Conservation (phyloP, 2,888 invertebrate species). For the Epinotia ramella region DNA sequence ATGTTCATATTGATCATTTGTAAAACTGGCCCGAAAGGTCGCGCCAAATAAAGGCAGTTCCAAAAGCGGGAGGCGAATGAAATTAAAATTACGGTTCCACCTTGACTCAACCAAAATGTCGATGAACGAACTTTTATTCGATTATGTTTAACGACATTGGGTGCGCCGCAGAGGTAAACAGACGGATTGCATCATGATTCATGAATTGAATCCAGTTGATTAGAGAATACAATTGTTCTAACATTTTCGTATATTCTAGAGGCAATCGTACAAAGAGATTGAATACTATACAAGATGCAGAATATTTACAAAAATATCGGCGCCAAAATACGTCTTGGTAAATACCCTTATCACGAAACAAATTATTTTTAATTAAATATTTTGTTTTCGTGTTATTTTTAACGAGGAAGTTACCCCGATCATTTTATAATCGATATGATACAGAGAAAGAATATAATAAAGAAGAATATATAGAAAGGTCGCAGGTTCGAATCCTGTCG, state of each 20-base stretch:
- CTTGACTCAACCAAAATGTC: conserved; percentile 62
- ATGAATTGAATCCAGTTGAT: conserved; percentile 7
- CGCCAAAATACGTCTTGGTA: too few species aligned
- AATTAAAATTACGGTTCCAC: conserved; percentile 55
- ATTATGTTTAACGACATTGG: conserved; percentile 39
- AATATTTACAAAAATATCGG: too few species aligned
- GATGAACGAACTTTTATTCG: conserved; percentile 50
- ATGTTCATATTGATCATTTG: conserved; percentile 54
- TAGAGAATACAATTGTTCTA: conserved; percentile 16
- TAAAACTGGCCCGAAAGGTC: conserved; percentile 67
- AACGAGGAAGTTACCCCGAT: too few species aligned
- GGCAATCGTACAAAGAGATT: neutral
- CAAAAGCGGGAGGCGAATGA: conserved; percentile 58
- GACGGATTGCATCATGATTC: conserved; percentile 36
- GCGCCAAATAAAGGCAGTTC: conserved; percentile 64
- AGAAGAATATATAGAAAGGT: too few species aligned
- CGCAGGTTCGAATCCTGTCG: too few species aligned
- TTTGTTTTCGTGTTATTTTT: too few species aligned
- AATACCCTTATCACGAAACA: too few species aligned
- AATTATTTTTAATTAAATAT: too few species aligned
- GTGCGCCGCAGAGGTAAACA: conserved; percentile 30
- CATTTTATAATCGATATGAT: too few species aligned
- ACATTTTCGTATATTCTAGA: neutral
- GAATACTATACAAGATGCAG: neutral
- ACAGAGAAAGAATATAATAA: too few species aligned